These are phyloP conservation scores for Drosophila insularis DNA, from an alignment of 1,140 invertebrate species.

Conservation along the genomic window DNA sequence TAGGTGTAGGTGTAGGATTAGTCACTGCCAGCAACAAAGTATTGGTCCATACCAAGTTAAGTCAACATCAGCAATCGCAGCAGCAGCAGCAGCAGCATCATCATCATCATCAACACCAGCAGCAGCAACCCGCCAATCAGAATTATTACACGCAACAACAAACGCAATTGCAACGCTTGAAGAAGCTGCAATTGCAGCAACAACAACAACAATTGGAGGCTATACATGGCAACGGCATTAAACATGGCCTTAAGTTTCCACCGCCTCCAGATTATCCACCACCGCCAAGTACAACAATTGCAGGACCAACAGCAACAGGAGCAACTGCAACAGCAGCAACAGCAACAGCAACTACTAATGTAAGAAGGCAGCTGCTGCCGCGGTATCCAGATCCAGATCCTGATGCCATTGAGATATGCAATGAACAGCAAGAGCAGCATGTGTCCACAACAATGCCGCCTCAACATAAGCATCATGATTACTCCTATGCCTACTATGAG, in stretches of 20 bases:
- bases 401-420: slow-evolving; percentile 79
- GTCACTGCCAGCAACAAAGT: slow-evolving; percentile 38
- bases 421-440: slow-evolving; percentile 38
- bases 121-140: slow-evolving; percentile 63
- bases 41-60: slow-evolving; percentile 47
- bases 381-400: slow-evolving; percentile 76
- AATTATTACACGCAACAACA: slow-evolving; percentile 79
- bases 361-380: slow-evolving; percentile 48
- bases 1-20: slow-evolving; percentile 8
- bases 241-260: slow-evolving; percentile 63
- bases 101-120: slow-evolving; percentile 24
- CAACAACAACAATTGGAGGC: slow-evolving; percentile 42
- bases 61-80: slow-evolving; percentile 23
- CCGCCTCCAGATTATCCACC: slow-evolving; percentile 75
- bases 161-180: slow-evolving; percentile 68
- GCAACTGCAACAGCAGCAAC: slow-evolving; percentile 5
- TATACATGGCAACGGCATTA: slow-evolving; percentile 32
- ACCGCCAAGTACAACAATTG: slow-evolving; percentile 25
- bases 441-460: not conserved
- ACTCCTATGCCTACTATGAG: slow-evolving; percentile 91
- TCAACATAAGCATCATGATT: slow-evolving; percentile 80
- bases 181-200: slow-evolving; percentile 55
- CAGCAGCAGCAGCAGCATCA: not conserved
- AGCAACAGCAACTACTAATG: slow-evolving; percentile 20
- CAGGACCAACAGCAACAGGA: slow-evolving; percentile 15